Evolutionary conservation across 2,113 vertebrate species (phyloP).

Genomic region (Mus musculus): DNA sequence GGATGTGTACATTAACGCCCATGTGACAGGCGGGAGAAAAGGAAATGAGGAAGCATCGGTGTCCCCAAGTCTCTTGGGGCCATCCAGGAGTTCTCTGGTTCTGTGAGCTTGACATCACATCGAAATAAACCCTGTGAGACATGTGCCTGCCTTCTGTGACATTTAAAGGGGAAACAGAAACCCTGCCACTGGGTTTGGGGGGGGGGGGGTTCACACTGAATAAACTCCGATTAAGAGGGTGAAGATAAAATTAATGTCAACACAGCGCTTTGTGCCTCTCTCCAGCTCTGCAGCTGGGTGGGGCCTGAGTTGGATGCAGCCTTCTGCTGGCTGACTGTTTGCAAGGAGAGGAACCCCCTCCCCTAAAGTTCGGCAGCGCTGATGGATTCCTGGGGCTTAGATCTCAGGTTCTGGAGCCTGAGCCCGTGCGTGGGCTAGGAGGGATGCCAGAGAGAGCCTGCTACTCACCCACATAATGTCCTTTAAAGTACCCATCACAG

Average conservation of each 20-base stretch:
- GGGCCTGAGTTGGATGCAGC: not conserved
- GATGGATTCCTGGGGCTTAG: not conserved
- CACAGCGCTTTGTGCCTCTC: fast-evolving
- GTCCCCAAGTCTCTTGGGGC: too few relatives aligned
- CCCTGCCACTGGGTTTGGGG: fast-evolving
- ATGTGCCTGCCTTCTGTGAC: not conserved
- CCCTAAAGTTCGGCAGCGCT: not conserved
- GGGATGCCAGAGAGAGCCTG: fast-evolving
- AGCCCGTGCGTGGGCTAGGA: fast-evolving
- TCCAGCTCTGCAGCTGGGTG: not conserved
- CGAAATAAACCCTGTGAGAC: conserved; percentile 18
- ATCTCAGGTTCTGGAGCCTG: not conserved
- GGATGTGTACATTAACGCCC: not conserved
- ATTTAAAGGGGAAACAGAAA: not conserved
- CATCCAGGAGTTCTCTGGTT: not conserved
- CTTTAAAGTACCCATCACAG: conserved; percentile 91
- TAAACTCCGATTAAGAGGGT: not conserved
- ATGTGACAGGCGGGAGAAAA: not conserved
- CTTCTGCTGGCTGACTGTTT: not conserved
- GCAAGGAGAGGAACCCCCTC: not conserved
- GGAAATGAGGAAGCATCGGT: not conserved
- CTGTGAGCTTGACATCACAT: conserved; percentile 29
- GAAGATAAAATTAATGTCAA: not conserved
- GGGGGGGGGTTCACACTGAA: not conserved
- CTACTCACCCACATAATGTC: conserved; percentile 94